Evolutionary conservation across 2,888 invertebrate genomes (phyloP).

Genomic region (Ochropleura leucogaster): DNA sequence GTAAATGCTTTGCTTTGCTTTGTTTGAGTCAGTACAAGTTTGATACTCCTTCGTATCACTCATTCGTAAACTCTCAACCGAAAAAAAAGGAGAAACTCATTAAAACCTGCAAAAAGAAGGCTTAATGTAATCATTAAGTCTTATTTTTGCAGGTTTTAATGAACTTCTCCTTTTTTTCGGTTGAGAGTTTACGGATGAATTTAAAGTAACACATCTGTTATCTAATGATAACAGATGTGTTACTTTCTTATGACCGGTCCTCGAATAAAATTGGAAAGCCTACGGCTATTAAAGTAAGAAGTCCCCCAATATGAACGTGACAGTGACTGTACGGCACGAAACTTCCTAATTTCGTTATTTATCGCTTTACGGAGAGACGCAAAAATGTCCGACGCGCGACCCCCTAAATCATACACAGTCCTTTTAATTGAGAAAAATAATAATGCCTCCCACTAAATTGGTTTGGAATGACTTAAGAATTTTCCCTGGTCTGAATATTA

Average conservation of each 20-base stretch:
- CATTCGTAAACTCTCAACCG: no score
- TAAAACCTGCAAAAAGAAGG: no score
- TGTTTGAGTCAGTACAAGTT: no score
- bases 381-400: conserved; percentile 75
- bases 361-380: conserved; percentile 73
- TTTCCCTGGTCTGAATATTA: conserved; percentile 76
- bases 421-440: conserved; percentile 86
- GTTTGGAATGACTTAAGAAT: conserved; percentile 76
- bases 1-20: no score
- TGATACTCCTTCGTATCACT: no score
- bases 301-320: conserved; percentile 63
- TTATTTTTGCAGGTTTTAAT: no score
- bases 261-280: background rate
- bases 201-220: no score
- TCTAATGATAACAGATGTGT: no score
- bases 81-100: background rate
- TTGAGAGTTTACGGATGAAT: no score
- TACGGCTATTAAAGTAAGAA: background rate
- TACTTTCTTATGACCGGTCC: no score
- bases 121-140: no score
- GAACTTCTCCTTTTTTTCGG: no score
- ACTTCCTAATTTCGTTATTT: conserved; percentile 82
- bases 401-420: conserved; percentile 79
- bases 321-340: conserved; percentile 48
- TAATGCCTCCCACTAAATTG: conserved; percentile 76